A percentile compares a stretch with the other conserved stretches of the same genome.
Evolutionary conservation across 2,113 vertebrate species (phyloP).

Genomic region (Propithecus coquereli): DNA sequence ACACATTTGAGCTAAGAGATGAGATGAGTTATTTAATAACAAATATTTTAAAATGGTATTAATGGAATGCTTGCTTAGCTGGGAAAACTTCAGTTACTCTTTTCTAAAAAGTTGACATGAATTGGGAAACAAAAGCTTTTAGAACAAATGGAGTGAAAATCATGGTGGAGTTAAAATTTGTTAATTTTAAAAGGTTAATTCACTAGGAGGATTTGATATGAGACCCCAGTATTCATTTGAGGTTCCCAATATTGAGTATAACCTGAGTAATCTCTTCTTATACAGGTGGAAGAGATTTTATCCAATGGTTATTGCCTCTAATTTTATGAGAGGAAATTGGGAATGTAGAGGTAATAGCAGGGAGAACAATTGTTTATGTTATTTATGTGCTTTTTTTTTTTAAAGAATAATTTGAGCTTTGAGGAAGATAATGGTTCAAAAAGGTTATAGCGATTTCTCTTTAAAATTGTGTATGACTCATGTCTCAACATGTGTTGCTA

Average conservation of each 20-base stretch:
- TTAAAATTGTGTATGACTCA: not conserved
- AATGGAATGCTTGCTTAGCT: not conserved
- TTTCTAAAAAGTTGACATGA: not conserved
- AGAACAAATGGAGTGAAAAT: not conserved
- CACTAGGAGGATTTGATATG: not conserved
- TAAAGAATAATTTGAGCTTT: not conserved
- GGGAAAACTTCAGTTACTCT: not conserved
- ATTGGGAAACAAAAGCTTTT: not conserved
- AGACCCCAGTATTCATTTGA: not conserved
- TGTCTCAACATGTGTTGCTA: not conserved
- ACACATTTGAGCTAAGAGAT: not conserved
- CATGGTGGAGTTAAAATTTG: not conserved
- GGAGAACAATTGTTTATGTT: not conserved
- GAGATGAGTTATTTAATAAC: not conserved
- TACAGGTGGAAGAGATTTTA: not conserved
- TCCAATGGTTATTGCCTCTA: not conserved
- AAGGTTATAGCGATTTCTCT: not conserved
- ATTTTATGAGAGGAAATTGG: not conserved
- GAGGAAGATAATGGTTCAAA: not conserved
- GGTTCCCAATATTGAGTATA: not conserved
- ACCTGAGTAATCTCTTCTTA: not conserved
- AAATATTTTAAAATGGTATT: not conserved
- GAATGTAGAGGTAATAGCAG: not conserved
- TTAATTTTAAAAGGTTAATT: not conserved
- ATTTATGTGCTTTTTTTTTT: not conserved